phyloP scores from a whole-genome alignment of 2,797 vertebrate species.

The Halcyon leucocephala region DNA sequence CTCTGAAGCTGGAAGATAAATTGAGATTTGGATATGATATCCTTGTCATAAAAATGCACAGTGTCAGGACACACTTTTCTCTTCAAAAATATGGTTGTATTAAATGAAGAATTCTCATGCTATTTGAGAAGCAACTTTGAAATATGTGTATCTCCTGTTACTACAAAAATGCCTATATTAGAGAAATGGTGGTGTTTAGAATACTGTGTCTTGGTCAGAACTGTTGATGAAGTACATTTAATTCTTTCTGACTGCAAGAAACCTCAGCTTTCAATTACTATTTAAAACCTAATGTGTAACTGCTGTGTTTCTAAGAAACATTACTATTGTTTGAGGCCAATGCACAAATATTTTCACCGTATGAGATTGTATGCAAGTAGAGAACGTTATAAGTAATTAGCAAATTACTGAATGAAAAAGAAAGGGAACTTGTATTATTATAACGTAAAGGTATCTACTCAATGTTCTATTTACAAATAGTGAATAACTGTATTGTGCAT shows the following conservation, averaged over 20 bases:
- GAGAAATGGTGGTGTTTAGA: background rate
- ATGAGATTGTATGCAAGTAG: background rate
- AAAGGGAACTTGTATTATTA: background rate
- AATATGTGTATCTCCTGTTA: background rate
- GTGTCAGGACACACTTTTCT: background rate
- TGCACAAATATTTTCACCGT: background rate
- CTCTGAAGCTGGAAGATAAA: constrained; percentile 96
- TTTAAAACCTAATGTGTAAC: background rate
- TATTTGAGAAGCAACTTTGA: background rate
- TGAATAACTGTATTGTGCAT: background rate
- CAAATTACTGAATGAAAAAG: background rate
- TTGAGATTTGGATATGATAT: constrained; percentile 99
- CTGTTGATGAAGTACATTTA: background rate
- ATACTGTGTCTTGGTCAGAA: background rate
- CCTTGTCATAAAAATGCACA: constrained; percentile 79
- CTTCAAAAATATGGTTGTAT: background rate
- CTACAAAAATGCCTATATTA: background rate
- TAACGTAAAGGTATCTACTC: background rate
- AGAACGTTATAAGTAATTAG: background rate
- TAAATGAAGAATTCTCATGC: background rate
- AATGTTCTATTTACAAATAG: background rate
- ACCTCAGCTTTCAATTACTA: background rate
- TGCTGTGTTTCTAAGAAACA: background rate
- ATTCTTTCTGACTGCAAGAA: background rate
- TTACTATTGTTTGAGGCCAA: background rate